Evolutionary conservation across 2,797 vertebrate species (phyloP).

Genomic region (Todus mexicanus): DNA sequence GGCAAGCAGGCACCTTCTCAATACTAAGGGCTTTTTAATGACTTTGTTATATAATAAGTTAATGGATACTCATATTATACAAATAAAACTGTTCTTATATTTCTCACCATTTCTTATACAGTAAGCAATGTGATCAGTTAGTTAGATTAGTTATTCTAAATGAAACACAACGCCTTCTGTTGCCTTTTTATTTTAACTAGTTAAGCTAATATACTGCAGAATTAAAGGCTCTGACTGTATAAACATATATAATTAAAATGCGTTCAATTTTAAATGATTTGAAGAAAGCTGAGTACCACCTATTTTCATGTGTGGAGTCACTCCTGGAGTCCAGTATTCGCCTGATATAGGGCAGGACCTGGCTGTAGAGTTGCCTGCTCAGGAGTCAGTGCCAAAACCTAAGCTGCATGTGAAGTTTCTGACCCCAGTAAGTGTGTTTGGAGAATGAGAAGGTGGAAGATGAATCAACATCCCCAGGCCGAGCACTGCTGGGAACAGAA

Average conservation of each 20-base stretch:
- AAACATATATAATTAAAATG: not conserved
- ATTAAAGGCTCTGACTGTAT: not conserved
- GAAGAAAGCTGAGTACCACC: not conserved
- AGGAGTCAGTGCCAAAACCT: not conserved
- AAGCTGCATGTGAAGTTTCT: not conserved
- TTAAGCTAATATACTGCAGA: not conserved
- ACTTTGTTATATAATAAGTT: conserved; percentile 40
- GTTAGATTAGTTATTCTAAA: not conserved
- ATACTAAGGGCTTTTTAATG: not conserved
- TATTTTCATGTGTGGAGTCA: not conserved
- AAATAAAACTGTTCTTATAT: conserved; percentile 20
- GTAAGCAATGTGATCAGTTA: not conserved
- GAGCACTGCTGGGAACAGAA: not conserved
- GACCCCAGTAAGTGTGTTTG: no score
- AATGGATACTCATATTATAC: conserved; percentile 24
- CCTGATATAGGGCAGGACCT: not conserved
- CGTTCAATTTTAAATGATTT: not conserved
- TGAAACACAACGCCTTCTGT: not conserved
- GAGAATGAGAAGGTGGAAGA: not conserved
- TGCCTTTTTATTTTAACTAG: not conserved
- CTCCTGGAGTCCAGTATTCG: not conserved
- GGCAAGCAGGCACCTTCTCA: conserved; percentile 31
- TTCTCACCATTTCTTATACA: not conserved
- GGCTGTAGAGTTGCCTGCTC: not conserved
- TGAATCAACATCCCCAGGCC: not conserved